Base-by-base conservation (phyloP, 2,888 invertebrate genomes). In the Amblyteles armatorius region DNA sequence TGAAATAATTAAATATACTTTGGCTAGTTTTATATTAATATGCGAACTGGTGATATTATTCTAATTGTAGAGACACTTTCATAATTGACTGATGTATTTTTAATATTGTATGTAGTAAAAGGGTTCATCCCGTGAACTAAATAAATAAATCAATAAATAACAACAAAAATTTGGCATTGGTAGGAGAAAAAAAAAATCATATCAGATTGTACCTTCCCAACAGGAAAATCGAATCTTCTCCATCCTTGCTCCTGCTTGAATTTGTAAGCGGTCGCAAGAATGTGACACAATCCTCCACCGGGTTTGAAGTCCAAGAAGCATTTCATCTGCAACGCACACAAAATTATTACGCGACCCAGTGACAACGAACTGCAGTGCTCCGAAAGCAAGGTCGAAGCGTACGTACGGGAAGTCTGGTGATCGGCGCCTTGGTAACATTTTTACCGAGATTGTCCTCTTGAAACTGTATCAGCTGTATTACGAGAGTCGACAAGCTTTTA, bases 211-310 rank as follows among this genome's bases (percentile, higher is more conserved):
- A 96, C 96, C 95, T 96, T 97, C 95, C 96, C 96, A 94, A 97
- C 96, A 94, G 97, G 97, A 94, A 98, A 97, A 95, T 98, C 98
- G 94, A 99, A 98, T 94, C 98, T 96, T 92, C 98, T 96, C 97
- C 98, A 99, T 94, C 98, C 97, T 94, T 99, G 99, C 94, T 99
- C 99, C 94, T 97, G 97, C 94, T 99, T 98, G 95, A 98, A 99
- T 93, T 98, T 98, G 95, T 97, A 99, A 94, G 98, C 98, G 88
- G 98, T 97, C 90, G 97, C 97, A 89, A 99, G 96, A 93, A 99
- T 98, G 90, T 98, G 98, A 95, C 99, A 99, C 83, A 99, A 95
- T 44, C 98, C 97, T 69, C 99, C 99, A 88, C 98, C 97, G 26
- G 98, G 96, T 94, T 99, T 99, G 94, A 99, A 98, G 94, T 99